Evolutionary conservation across 2,113 vertebrate genomes (phyloP).

Genomic region (Chamaea fasciata): DNA sequence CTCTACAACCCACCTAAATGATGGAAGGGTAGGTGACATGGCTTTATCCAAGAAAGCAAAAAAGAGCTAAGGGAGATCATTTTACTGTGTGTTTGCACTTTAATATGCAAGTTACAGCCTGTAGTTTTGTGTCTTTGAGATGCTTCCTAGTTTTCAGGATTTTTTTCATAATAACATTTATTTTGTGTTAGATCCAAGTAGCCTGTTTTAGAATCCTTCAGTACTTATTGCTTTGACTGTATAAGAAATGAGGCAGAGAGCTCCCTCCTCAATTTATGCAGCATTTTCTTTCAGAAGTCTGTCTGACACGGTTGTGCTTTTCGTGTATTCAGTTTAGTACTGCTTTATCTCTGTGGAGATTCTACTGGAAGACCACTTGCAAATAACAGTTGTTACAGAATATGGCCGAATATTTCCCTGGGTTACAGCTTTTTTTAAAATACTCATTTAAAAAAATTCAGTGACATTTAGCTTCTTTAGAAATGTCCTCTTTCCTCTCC

Average conservation of each 20-base stretch:
- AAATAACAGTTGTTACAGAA: slow-evolving; percentile 8
- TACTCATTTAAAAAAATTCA: background rate
- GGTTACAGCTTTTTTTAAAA: background rate
- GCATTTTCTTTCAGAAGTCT: slow-evolving; percentile 21
- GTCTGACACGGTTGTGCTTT: background rate
- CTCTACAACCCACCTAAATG: background rate
- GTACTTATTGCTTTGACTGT: background rate
- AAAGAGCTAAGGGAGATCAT: background rate
- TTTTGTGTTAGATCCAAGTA: background rate
- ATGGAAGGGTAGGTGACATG: background rate
- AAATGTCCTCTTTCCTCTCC: background rate
- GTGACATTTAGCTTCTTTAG: background rate
- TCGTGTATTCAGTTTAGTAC: background rate
- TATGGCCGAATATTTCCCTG: background rate
- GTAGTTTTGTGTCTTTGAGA: background rate
- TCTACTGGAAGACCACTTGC: slow-evolving; percentile 5
- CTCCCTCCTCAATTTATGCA: background rate
- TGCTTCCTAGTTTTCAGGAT: background rate
- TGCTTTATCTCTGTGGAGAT: background rate
- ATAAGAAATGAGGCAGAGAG: background rate
- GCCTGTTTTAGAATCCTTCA: background rate
- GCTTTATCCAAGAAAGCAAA: background rate
- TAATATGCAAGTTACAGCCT: background rate
- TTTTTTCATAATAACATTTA: background rate
- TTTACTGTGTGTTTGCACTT: background rate